phyloP scores from a whole-genome alignment of 2,888 invertebrate genomes.

The Acanthacorydalis orientalis region DNA sequence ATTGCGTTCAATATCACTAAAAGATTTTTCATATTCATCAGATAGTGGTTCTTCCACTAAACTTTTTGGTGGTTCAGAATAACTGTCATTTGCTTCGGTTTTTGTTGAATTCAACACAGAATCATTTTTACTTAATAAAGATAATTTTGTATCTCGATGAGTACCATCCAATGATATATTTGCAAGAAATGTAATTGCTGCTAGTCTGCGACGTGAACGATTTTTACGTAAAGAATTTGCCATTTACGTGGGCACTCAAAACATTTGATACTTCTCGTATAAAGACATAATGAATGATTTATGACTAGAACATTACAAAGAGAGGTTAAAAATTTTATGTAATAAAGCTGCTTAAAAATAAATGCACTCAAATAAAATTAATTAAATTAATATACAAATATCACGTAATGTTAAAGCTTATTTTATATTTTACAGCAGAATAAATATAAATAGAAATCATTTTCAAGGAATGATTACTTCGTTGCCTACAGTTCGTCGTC shows the following conservation, averaged over 20 bases:
- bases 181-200: slow-evolving; percentile 84
- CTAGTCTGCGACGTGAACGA: slow-evolving; percentile 69
- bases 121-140: slow-evolving; percentile 26
- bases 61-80: slow-evolving; percentile 10
- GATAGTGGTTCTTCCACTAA: slow-evolving; percentile 15
- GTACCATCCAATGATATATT: slow-evolving; percentile 91
- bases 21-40: slow-evolving; percentile 23
- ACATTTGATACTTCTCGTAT: too few relatives aligned
- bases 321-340: too few relatives aligned
- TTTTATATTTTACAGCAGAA: too few relatives aligned
- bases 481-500: too few relatives aligned
- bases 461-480: too few relatives aligned
- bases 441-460: too few relatives aligned
- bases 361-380: too few relatives aligned
- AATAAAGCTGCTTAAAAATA: too few relatives aligned
- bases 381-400: too few relatives aligned
- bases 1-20: slow-evolving; percentile 18
- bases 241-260: slow-evolving; percentile 18
- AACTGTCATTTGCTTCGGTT: not conserved
- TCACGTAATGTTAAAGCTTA: too few relatives aligned
- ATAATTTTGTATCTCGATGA: slow-evolving; percentile 53
- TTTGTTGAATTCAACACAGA: slow-evolving; percentile 16
- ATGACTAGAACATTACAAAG: too few relatives aligned
- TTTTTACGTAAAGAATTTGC: slow-evolving; percentile 35
- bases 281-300: too few relatives aligned